Percentiles rank a stretch among this genome's conserved stretches.
Evolutionary conservation across 1,140 invertebrate genomes (phyloP).

Genomic region (Tetragonula clypearis): DNA sequence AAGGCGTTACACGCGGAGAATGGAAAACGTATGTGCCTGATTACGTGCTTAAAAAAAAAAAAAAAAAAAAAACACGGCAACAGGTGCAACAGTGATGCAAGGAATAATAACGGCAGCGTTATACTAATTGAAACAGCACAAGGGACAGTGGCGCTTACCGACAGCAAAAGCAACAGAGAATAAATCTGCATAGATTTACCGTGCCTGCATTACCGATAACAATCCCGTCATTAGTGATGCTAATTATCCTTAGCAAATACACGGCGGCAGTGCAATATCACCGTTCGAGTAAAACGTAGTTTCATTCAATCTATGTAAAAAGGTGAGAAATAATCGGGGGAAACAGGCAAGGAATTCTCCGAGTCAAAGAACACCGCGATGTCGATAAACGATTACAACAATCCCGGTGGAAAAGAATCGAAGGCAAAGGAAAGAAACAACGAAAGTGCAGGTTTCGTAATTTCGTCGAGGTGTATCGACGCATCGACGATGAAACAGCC

Average conservation of each 20-base stretch:
- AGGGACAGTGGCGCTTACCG: neutral
- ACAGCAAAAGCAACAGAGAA: neutral
- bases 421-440: neutral
- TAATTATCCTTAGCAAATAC: neutral
- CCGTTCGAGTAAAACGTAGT: neutral
- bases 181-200: neutral
- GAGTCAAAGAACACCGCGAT: neutral
- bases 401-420: neutral
- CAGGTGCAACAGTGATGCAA: conserved; percentile 9
- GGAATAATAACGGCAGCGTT: conserved; percentile 5
- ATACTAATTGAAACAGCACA: neutral
- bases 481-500: neutral
- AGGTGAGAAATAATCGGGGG: neutral
- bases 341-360: neutral
- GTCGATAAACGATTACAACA: neutral
- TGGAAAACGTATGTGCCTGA: neutral
- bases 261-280: neutral
- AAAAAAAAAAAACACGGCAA: no score
- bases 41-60: neutral
- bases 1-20: neutral
- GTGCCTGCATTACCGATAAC: neutral
- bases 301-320: neutral
- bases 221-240: neutral
- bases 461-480: neutral
- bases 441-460: neutral